These are phyloP conservation scores for Drosophila lacteicornis DNA, from an alignment of 1,140 invertebrate genomes.

Conservation along the genomic window DNA sequence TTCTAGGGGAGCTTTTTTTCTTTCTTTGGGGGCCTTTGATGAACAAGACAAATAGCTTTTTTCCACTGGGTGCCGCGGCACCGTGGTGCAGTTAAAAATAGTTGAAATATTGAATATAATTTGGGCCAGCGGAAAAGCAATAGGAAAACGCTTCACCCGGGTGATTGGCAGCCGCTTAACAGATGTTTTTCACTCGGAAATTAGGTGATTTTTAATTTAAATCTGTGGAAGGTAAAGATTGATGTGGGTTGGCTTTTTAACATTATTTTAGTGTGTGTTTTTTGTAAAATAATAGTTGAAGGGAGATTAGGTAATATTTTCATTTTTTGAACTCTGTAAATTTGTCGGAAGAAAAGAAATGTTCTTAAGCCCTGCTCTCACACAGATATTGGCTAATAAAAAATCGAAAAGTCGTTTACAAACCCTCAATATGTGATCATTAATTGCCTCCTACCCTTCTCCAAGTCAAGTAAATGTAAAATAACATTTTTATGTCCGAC, in stretches of 20 bases:
- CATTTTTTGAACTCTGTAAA: neutral
- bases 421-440: conserved; percentile 6
- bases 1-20: neutral
- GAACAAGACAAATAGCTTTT: conserved; percentile 67
- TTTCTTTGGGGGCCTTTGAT: conserved; percentile 20
- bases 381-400: conserved; percentile 3
- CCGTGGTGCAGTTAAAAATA: conserved; percentile 61
- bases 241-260: conserved; percentile 8
- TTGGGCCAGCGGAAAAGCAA: conserved; percentile 41
- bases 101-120: conserved; percentile 63
- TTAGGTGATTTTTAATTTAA: conserved; percentile 23
- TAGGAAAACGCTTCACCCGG: conserved; percentile 11
- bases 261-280: no score
- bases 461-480: neutral
- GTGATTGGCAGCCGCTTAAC: conserved; percentile 20
- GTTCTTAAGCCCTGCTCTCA: no score
- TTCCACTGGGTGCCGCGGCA: conserved; percentile 6
- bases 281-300: neutral
- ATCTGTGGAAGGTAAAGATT: neutral
- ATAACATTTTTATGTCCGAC: conserved; percentile 15
- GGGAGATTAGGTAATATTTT: neutral
- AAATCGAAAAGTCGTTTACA: conserved; percentile 2
- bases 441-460: neutral
- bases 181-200: conserved; percentile 34
- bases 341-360: neutral